Conservation (phyloP, 2,113 vertebrate species). For the Pedetes capensis region DNA sequence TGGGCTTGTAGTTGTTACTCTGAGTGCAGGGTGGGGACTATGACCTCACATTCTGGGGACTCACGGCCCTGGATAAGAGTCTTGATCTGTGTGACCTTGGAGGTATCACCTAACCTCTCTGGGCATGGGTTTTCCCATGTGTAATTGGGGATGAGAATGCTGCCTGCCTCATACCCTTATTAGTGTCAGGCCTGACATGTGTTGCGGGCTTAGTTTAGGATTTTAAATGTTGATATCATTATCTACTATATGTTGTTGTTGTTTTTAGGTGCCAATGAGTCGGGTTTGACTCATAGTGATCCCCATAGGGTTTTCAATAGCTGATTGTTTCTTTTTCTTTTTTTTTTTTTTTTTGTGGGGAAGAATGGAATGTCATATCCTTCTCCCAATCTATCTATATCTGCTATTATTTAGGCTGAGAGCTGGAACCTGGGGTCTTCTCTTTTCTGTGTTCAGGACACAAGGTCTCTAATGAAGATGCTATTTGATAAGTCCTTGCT, state of each 20-base stretch:
- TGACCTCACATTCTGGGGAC: background rate
- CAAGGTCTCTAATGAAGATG: background rate
- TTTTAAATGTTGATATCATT: background rate
- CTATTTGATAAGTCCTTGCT: too few species aligned
- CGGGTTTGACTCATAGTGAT: too few species aligned
- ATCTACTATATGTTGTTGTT: too few species aligned
- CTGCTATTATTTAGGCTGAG: background rate
- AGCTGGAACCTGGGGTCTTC: too few species aligned
- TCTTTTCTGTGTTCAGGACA: background rate
- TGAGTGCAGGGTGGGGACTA: rapidly evolving
- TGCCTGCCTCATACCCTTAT: background rate
- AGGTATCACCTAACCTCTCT: background rate
- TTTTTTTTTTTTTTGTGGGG: too few species aligned
- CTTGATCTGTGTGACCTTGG: background rate
- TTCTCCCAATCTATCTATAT: too few species aligned
- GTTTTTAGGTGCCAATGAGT: too few species aligned
- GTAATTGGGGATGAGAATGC: background rate
- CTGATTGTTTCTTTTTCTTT: too few species aligned
- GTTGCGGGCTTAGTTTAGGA: background rate
- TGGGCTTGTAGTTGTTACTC: background rate
- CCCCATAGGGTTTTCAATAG: too few species aligned
- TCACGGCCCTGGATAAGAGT: background rate
- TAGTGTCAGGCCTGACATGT: too few species aligned
- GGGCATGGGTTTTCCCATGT: background rate
- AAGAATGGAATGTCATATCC: too few species aligned